These are phyloP conservation scores for Chrysopilus asiliformis DNA, from an alignment of 2,888 invertebrate genomes.

Conservation along the genomic window DNA sequence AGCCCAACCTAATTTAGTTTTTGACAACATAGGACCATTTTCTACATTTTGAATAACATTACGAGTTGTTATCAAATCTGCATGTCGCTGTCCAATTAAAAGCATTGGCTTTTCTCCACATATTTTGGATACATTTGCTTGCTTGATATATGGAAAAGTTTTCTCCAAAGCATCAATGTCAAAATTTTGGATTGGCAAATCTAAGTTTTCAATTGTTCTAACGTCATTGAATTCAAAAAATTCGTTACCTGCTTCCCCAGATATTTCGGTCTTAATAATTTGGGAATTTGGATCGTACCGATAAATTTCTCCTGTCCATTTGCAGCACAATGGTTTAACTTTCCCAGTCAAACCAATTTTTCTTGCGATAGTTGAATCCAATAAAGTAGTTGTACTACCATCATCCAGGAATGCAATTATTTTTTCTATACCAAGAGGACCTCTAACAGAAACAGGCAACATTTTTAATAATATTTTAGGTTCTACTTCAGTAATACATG, in stretches of 20 bases:
- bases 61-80: neutral
- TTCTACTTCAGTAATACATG: no score
- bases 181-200: neutral
- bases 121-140: neutral
- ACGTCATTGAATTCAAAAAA: no score
- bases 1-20: neutral
- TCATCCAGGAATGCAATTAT: slow-evolving; percentile 2
- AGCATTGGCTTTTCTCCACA: neutral
- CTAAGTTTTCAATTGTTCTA: neutral
- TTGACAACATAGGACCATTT: neutral
- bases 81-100: neutral
- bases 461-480: slow-evolving; percentile 2
- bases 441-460: neutral
- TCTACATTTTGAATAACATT: neutral
- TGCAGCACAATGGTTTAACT: neutral
- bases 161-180: neutral
- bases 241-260: no score
- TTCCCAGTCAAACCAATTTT: neutral
- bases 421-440: neutral
- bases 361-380: slow-evolving; percentile 1
- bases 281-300: no score
- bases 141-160: neutral
- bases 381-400: neutral
- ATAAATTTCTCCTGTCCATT: no score
- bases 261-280: no score